Base-by-base conservation (phyloP, 1,140 invertebrate genomes). In the Platyscapa corneri region DNA sequence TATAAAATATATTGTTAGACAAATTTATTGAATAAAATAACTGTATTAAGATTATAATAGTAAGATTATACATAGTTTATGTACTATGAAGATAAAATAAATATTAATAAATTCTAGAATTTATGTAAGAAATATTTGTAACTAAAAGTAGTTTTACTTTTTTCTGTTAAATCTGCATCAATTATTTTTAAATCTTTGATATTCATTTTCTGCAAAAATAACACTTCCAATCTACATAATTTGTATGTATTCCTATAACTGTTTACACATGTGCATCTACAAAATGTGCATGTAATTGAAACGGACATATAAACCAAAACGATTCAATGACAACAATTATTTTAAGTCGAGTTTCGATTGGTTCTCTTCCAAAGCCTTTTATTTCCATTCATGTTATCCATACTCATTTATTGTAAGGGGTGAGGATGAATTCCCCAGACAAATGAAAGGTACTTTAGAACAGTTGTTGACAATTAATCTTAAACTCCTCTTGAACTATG, bases 311-410 rank as follows among this genome's bases (percentile, higher is more conserved):
- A 20, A 34, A 34, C 27, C 6, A n/a, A 6, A 53, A 30, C 82
- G 46, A 83, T 76, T 83, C 53, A 83, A 83, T 76, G 34, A 32
- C 72, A 53, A 53, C 72, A 46, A 83, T 83, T 76, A 64, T 83
- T 83, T 83, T 76, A 83, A 76, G 72, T 76, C 32, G 72, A 60
- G 82, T 32, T 60, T 64, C 37, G 82, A 83, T 83, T 76, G 82
- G 46, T 74, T 74, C 20, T 46, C 70, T 10, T 27, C 32, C 37
- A 6, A 74, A 74, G 6, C 34, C n/a, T 42, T 37, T 67, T 67
- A 30, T 67, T 67, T 7, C 64, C 64, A 34, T 67, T 67, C 64
- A 67, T 32, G 27, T 27, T 3, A 3, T 67, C 18, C 30, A 8
- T 20, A 37, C 70, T 74, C 39, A 42, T 74, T 74, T 67, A 16